Evolutionary conservation across 2,797 vertebrate species (phyloP).

Genomic region (Hylomyscus alleni): DNA sequence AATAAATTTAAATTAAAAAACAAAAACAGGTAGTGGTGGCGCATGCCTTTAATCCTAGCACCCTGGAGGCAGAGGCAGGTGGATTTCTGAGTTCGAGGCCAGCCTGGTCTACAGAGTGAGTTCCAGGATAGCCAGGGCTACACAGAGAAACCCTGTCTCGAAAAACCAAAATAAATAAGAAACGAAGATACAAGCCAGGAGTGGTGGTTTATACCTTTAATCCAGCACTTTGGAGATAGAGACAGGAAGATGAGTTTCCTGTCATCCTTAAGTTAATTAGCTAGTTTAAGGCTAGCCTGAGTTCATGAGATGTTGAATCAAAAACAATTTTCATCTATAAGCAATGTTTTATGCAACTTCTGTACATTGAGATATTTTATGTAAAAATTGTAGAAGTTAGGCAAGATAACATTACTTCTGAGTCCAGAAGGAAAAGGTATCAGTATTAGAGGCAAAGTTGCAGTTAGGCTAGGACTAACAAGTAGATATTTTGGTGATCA

Average conservation of each 20-base stretch:
- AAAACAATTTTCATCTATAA: background rate
- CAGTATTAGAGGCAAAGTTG: constrained; percentile 17
- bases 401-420: constrained; percentile 38
- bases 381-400: constrained; percentile 32
- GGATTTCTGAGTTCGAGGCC: no score
- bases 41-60: background rate
- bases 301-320: background rate
- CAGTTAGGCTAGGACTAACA: background rate
- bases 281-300: background rate
- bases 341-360: background rate
- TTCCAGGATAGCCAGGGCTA: background rate
- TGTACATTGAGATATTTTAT: constrained; percentile 52
- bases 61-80: background rate
- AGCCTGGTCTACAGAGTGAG: background rate
- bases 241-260: background rate
- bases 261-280: background rate
- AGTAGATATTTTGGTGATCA: background rate
- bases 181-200: background rate
- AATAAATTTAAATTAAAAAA: background rate
- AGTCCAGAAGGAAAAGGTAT: background rate
- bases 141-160: background rate
- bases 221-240: background rate
- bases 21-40: background rate
- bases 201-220: background rate
- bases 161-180: background rate